These are phyloP conservation scores for Pelmatolapia mariae DNA, from an alignment of 2,113 vertebrate genomes.

Conservation along the genomic window DNA sequence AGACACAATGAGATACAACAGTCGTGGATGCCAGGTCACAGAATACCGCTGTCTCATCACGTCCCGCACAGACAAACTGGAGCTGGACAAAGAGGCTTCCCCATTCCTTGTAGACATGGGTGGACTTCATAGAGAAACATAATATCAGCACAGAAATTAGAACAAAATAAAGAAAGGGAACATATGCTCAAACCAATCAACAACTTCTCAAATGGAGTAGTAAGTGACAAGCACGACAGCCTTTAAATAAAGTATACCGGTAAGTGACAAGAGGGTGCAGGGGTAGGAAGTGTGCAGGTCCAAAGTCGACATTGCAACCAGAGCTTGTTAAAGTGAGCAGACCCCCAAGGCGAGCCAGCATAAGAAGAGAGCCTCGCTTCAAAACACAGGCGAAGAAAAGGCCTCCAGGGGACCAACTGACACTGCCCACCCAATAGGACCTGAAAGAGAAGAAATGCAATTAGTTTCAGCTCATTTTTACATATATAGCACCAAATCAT, in stretches of 20 bases:
- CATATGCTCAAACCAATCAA: background rate
- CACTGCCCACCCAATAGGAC: conserved; percentile 90
- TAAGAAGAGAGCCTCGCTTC: conserved; percentile 87
- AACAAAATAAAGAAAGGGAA: conserved; percentile 43
- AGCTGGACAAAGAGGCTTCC: conserved; percentile 76
- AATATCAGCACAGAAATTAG: background rate
- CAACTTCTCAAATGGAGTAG: background rate
- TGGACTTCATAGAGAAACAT: conserved; percentile 63
- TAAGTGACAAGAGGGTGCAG: conserved; percentile 90
- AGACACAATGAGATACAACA: conserved; percentile 85
- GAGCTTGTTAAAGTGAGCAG: conserved; percentile 81
- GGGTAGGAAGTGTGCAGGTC: conserved; percentile 91
- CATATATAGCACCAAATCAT: background rate
- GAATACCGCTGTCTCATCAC: conserved; percentile 86
- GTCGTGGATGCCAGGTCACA: conserved; percentile 82
- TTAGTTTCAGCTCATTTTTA: background rate
- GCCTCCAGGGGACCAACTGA: conserved; percentile 84
- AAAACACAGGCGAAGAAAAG: conserved; percentile 91
- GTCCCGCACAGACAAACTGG: conserved; percentile 80
- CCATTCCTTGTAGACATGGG: conserved; percentile 51
- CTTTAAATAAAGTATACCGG: conserved; percentile 65
- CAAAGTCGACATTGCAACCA: conserved; percentile 90
- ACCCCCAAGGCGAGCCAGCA: conserved; percentile 83
- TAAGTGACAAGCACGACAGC: background rate
- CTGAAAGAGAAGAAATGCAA: conserved; percentile 59